Evolutionary conservation across 2,888 invertebrate genomes (phyloP), one percentile per base, ranked within the genome.

Genomic region (Drosophila vallismaia): DNA sequence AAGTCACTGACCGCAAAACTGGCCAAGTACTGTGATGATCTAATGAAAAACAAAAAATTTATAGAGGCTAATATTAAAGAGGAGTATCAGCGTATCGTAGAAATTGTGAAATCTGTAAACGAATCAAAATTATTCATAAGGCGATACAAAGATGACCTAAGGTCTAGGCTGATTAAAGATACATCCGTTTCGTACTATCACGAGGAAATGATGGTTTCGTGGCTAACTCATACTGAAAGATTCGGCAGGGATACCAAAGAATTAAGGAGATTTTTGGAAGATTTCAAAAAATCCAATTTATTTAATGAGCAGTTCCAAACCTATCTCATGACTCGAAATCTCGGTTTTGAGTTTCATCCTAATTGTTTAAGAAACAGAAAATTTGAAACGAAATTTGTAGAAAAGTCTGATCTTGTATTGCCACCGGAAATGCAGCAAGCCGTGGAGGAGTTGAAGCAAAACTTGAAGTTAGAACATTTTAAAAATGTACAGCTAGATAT

Each of bases 191-290:
- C 50, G 4, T 24, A 45, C n/a, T 26, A 29, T 10, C 12, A 26
- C n/a, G 63, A 63, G 45, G 14, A 5, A 5, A 26, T 36, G n/a
- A 51, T 63, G 62, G 9, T 46, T 45, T 45, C 60, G 4, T 8
- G 12, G 8, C 24, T 63, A 9, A 0, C 1, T 0, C 44, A 38
- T 3, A 0, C 1, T 0, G 50, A 38, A 2, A n/a, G 0, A 8
- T 31, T 50, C 2, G 60, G 44, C 1, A 0, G 0, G 0, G 8
- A 0, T 1, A 38, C 38, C 4, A 1, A 0, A 0, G 3, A 0
- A 2, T 5, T 60, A 12, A 1, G 0, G 1, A 2, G 2, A 0
- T 38, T 40, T 29, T n/a, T 60, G 7, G 0, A 1, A 2, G 14
- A 38, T 0, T 8, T 31, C 6, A 9, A 9, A 2, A 9, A 0